Percentiles rank a stretch among this genome's conserved stretches.
These are phyloP conservation scores for Cladorhizidae sp. DNA, from an alignment of 37 sponge, comb jelly and placozoan species.

Conservation along the genomic window DNA sequence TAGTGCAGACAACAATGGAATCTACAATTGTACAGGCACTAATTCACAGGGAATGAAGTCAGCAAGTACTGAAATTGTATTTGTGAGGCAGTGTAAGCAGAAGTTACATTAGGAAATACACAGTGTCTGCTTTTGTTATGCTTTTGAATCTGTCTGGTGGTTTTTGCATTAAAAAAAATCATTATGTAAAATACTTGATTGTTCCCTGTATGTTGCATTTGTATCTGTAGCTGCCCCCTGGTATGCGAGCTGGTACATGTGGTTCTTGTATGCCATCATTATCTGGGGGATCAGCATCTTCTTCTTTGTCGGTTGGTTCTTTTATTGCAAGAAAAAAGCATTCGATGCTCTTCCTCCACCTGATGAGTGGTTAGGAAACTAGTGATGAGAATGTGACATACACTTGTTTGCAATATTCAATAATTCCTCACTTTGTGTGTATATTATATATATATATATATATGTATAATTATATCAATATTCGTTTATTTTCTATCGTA, in stretches of 20 bases:
- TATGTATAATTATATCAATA: no score
- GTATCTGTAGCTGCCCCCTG: slow-evolving; percentile 2
- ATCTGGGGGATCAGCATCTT: background rate
- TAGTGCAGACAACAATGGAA: background rate
- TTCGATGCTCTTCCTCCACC: background rate
- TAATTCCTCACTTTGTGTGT: no score
- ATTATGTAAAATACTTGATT: background rate
- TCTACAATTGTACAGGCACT: slow-evolving; percentile 5
- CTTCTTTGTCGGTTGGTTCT: background rate
- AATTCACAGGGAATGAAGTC: background rate
- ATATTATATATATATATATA: no score
- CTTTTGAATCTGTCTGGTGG: no score
- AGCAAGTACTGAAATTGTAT: background rate
- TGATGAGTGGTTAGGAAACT: slow-evolving; percentile 22
- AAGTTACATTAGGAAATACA: background rate
- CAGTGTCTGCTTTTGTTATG: background rate
- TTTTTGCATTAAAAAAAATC: background rate
- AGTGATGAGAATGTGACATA: no score
- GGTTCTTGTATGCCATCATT: slow-evolving; percentile 9
- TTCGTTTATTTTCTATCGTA: no score
- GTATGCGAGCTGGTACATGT: slow-evolving; percentile 19
- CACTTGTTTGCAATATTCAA: no score
- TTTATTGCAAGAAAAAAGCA: background rate
- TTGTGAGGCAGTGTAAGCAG: background rate
- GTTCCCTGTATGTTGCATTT: background rate